Evolutionary conservation across 2,888 invertebrate species (phyloP).

Genomic region (Iphiclides podalirius): DNA sequence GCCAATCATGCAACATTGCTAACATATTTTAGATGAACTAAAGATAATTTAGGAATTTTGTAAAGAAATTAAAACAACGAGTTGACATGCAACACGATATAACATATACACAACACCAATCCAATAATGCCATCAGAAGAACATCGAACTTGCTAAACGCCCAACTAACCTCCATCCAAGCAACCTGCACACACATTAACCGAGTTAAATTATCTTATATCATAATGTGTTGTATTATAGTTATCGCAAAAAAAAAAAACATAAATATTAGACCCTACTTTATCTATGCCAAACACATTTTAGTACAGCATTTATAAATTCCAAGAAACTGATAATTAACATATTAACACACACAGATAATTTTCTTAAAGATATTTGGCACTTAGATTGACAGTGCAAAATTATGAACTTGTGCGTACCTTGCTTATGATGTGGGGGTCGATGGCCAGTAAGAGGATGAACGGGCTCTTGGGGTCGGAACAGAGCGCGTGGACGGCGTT

Average conservation of each 20-base stretch:
- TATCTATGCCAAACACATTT: too few relatives aligned
- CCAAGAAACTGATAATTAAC: too few relatives aligned
- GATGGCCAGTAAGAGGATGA: constrained; percentile 96
- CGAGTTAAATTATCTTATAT: constrained; percentile 38
- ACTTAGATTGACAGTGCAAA: too few relatives aligned
- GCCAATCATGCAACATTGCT: constrained; percentile 10
- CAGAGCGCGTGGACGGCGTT: constrained; percentile 98
- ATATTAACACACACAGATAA: too few relatives aligned
- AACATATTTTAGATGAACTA: too few relatives aligned
- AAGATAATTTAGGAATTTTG: too few relatives aligned
- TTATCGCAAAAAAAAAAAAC: too few relatives aligned
- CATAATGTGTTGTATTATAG: too few relatives aligned
- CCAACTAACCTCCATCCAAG: constrained; percentile 83
- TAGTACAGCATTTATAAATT: too few relatives aligned
- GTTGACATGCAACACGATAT: constrained; percentile 17
- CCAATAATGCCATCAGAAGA: constrained; percentile 16
- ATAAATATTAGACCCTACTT: too few relatives aligned
- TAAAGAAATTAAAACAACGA: constrained; percentile 3
- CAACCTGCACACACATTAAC: constrained; percentile 75
- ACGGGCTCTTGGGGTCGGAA: constrained; percentile 95
- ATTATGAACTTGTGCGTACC: too few relatives aligned
- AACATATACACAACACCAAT: constrained; percentile 43
- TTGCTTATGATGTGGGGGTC: constrained; percentile 99
- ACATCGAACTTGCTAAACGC: constrained; percentile 18
- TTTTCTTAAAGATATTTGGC: too few relatives aligned